A percentile compares a stretch with the other conserved stretches of the same genome.
Conservation (phyloP, 1,140 invertebrate genomes). For the Aphelinus atriplicis region DNA sequence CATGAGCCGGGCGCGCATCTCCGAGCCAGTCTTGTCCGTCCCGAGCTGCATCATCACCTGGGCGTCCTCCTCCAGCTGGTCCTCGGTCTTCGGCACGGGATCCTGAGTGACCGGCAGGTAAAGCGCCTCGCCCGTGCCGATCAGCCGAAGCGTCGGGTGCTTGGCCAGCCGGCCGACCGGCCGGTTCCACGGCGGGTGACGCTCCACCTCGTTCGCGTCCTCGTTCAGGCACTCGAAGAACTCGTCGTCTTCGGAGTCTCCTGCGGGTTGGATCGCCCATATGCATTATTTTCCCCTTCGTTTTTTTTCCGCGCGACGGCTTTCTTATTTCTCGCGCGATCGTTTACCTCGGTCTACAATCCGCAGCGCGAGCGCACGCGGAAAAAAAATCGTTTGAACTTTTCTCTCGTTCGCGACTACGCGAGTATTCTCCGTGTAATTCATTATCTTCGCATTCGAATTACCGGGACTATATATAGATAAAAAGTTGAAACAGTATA, state of each 20-base stretch:
- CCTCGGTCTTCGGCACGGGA: slow-evolving; percentile 95
- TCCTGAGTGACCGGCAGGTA: slow-evolving; percentile 95
- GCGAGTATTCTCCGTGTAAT: no score
- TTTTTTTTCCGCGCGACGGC: no score
- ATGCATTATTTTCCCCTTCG: no score
- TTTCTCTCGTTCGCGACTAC: no score
- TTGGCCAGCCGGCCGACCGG: slow-evolving; percentile 79
- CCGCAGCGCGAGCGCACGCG: no score
- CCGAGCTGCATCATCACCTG: slow-evolving; percentile 89
- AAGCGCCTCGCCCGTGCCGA: slow-evolving; percentile 77
- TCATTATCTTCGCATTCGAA: no score
- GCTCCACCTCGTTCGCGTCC: slow-evolving; percentile 61
- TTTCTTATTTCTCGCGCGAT: no score
- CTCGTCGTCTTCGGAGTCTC: slow-evolving; percentile 74
- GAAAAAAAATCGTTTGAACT: no score
- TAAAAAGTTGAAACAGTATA: no score
- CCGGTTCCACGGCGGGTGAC: slow-evolving; percentile 69
- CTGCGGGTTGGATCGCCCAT: background rate
- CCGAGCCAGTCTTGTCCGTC: slow-evolving; percentile 82
- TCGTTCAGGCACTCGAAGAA: slow-evolving; percentile 86
- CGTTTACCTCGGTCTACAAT: no score
- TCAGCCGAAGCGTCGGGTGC: slow-evolving; percentile 73
- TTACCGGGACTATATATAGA: no score
- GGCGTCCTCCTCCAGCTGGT: slow-evolving; percentile 93
- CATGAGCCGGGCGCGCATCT: slow-evolving; percentile 91